Base-by-base conservation (phyloP, 2,888 invertebrate genomes). In the Noctuana brunneofusca region DNA sequence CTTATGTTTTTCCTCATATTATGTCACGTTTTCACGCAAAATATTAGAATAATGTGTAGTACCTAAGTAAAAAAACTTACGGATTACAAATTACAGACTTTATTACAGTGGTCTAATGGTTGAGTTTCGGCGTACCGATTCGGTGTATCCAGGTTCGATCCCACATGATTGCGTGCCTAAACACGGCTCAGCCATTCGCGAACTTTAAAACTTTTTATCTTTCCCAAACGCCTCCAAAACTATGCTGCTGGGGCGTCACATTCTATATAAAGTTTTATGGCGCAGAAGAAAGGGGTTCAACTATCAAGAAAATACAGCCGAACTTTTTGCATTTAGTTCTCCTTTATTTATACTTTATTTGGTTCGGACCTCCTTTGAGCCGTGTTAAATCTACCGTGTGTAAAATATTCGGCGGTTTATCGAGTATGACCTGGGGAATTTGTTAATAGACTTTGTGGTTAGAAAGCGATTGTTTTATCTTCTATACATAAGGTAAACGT, bases 231-330 rank as follows among this genome's bases (percentile, higher is more conserved):
- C 75, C 74, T 70, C 69, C 73, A 73, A 76, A 87, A 88, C 87
- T 87, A 86, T 83, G 80, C 86, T 77, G 76, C 41, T 41, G 41
- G 38, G 87, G 86, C 77, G 79, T 81, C 86, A 84, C 82, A 79
- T 83, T 74, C 41, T 41, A 78, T 83, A 87, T 83, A 87, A 62
- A 88, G 87, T 88, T 89, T 87, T 87, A 89, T 89, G 88, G 84
- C 68, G 78, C 78, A 86, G 86, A 88, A 89, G 82, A 85, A 88
- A 86, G 81, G 16, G 87, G 80, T 83, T 76, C 75, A 70, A 73
- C 83, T 86, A 87, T 87, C 86, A 82, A 78, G 80, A 78, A 84
- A 81, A 82, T 76, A 80, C 78, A 80, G 82, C 73, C 75, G 64
- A 86, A 87, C 74, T 87, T 87, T 85, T 80, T 41, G 79, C 80